phyloP scores from a whole-genome alignment of 1,140 invertebrate genomes.

The Leptopilina clavipes region DNA sequence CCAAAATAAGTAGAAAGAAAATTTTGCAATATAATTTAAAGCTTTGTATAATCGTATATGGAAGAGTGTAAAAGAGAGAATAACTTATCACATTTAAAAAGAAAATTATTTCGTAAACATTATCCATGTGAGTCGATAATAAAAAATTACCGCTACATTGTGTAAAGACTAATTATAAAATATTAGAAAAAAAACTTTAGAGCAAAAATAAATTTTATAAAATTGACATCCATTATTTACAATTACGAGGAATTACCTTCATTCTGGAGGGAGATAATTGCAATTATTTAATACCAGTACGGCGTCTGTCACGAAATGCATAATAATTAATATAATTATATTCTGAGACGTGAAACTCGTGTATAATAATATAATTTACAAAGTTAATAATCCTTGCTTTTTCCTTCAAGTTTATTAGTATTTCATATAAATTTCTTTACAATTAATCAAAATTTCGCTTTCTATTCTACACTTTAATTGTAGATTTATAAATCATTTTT shows the following conservation, averaged over 20 bases:
- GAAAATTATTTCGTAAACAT: no score
- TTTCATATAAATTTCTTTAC: no score
- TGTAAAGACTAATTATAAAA: not conserved
- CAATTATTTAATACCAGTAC: not conserved
- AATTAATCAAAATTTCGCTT: no score
- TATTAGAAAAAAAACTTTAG: not conserved
- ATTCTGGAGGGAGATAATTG: not conserved
- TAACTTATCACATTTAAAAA: no score
- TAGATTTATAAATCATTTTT: no score
- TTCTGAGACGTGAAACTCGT: not conserved
- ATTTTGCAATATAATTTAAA: no score
- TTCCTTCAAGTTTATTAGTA: no score
- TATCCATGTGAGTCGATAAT: no score
- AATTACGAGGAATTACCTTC: not conserved
- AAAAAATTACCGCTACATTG: not conserved
- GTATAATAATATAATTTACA: not conserved
- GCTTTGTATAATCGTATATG: no score
- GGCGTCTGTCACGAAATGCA: not conserved
- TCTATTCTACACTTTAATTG: no score
- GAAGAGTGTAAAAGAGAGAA: no score
- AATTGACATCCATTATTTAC: constrained; percentile 2
- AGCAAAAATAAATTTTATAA: not conserved
- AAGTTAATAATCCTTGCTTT: not conserved
- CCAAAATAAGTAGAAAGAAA: no score
- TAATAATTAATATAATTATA: not conserved